Evolutionary conservation across 2,113 vertebrate species (phyloP).

Genomic region (Megaceryle maxima): DNA sequence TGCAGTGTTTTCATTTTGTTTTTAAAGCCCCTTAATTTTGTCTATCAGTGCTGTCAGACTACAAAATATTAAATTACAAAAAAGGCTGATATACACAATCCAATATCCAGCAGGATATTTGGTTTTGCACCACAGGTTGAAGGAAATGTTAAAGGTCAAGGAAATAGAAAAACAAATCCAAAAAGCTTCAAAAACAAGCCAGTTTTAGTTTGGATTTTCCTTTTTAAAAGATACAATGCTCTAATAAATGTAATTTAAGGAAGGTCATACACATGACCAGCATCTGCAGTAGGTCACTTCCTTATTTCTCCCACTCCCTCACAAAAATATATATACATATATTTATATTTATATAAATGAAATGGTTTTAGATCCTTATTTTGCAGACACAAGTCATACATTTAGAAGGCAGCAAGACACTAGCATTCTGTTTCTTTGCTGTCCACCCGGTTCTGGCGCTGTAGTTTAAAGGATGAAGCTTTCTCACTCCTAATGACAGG

Average conservation of each 20-base stretch:
- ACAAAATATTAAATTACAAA: slow-evolving; percentile 63
- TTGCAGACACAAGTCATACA: neutral
- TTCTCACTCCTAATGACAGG: slow-evolving; percentile 79
- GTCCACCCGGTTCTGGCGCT: slow-evolving; percentile 89
- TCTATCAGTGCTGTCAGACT: slow-evolving; percentile 46
- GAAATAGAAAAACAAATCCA: slow-evolving; percentile 51
- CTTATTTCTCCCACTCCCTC: slow-evolving; percentile 41
- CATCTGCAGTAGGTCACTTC: slow-evolving; percentile 70
- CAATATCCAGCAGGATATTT: slow-evolving; percentile 41
- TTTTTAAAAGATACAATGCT: slow-evolving; percentile 38
- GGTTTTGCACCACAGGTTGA: slow-evolving; percentile 69
- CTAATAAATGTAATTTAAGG: slow-evolving; percentile 35
- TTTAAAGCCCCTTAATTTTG: neutral
- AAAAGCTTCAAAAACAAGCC: slow-evolving; percentile 65
- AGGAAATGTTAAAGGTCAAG: slow-evolving; percentile 63
- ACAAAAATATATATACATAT: slow-evolving; percentile 54
- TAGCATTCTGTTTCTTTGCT: slow-evolving; percentile 96
- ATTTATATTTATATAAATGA: slow-evolving; percentile 60
- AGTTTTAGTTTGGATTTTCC: slow-evolving; percentile 35
- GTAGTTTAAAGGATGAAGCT: slow-evolving; percentile 82
- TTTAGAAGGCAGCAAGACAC: neutral
- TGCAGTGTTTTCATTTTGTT: neutral
- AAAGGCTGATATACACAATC: slow-evolving; percentile 52
- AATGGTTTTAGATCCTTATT: slow-evolving; percentile 43
- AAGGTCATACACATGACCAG: slow-evolving; percentile 68